These are phyloP conservation scores for Nylanderia fulva DNA, from an alignment of 1,140 invertebrate species.

Conservation along the genomic window DNA sequence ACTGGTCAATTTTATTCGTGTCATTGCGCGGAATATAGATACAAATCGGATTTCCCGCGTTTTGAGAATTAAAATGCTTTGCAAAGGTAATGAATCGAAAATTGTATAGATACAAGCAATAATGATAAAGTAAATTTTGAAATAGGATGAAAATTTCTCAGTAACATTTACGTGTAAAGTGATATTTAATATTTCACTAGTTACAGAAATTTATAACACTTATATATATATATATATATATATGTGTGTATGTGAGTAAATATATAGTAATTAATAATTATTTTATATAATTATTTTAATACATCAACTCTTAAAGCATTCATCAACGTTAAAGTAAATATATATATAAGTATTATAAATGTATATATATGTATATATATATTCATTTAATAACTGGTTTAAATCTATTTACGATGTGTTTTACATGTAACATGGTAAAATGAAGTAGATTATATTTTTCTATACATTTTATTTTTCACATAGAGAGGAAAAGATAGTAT, in stretches of 20 bases:
- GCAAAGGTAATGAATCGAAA: conserved; percentile 11
- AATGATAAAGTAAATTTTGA: not conserved
- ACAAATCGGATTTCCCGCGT: conserved; percentile 39
- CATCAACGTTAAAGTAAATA: not conserved
- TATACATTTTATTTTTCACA: conserved; percentile 6
- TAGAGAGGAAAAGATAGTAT: not conserved
- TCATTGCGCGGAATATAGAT: not conserved
- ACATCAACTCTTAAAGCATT: too few species aligned
- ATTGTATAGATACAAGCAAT: not conserved
- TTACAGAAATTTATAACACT: too few species aligned
- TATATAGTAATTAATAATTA: too few species aligned
- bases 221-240: not conserved
- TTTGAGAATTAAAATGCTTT: conserved; percentile 7
- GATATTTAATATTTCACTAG: not conserved
- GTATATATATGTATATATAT: not conserved
- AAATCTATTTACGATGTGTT: not conserved
- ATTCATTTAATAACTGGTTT: not conserved
- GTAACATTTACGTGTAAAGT: not conserved
- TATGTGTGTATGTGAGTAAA: not conserved
- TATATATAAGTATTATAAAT: conserved; percentile 1
- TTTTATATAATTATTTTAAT: too few species aligned
- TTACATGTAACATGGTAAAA: not conserved
- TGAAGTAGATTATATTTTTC: not conserved
- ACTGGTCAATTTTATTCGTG: conserved; percentile 36
- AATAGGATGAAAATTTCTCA: conserved; percentile 15